Conservation (phyloP, 1,140 invertebrate species). For the Solenopsis fugax region DNA sequence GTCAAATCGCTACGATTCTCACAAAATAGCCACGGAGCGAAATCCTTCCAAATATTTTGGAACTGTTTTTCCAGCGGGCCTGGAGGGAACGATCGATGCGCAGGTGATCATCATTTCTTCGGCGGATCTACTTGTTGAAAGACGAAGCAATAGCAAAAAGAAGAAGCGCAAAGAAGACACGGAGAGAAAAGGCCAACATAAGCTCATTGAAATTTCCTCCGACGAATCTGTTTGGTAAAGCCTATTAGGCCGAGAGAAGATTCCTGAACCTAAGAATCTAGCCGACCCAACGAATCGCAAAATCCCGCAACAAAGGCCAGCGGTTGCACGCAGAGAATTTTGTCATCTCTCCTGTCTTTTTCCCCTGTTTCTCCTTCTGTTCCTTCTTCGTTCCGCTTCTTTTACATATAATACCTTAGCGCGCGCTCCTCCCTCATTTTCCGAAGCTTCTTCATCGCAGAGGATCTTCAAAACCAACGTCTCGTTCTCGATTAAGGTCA, state of each 20-base stretch:
- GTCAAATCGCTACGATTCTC: background rate
- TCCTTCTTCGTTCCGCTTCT: background rate
- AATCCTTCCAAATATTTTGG: conserved; percentile 5
- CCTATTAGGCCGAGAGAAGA: conserved; percentile 72
- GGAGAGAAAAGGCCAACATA: conserved; percentile 58
- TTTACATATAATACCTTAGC: background rate
- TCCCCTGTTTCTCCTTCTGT: background rate
- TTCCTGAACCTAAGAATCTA: conserved; percentile 9
- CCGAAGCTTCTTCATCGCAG: too few relatives aligned
- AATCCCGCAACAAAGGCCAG: conserved; percentile 70
- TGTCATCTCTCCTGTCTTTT: background rate
- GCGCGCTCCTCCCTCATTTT: too few relatives aligned
- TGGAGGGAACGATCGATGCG: conserved; percentile 6
- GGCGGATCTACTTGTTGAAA: background rate
- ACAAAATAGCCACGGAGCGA: background rate
- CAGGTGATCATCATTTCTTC: conserved; percentile 5
- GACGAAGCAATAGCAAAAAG: background rate
- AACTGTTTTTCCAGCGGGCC: conserved; percentile 31
- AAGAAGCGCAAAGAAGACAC: background rate
- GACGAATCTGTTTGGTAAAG: conserved; percentile 67
- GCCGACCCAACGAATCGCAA: conserved; percentile 77
- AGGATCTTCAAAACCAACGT: too few relatives aligned
- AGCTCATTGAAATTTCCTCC: conserved; percentile 61
- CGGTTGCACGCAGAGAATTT: conserved; percentile 50
- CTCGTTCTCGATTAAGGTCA: too few relatives aligned